phyloP scores from a whole-genome alignment of 2,888 invertebrate genomes.

The Zelleria hepariella region DNA sequence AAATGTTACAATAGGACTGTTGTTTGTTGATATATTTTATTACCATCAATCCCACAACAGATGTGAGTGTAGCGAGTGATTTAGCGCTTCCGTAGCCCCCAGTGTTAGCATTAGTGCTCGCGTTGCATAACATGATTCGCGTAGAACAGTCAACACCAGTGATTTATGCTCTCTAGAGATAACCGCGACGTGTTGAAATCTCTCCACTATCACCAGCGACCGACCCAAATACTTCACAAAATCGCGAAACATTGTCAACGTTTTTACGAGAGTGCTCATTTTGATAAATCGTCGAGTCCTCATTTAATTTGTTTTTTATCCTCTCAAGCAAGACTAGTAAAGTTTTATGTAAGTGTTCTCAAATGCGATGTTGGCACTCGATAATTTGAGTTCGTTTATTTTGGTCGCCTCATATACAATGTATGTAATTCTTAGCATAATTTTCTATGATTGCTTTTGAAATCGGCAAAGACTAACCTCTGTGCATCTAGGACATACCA shows the following conservation, averaged over 20 bases:
- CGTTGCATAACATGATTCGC: slow-evolving; percentile 26
- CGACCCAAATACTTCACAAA: slow-evolving; percentile 22
- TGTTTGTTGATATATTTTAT: background rate
- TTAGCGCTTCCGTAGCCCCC: slow-evolving; percentile 25
- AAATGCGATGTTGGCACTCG: slow-evolving; percentile 41
- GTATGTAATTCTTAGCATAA: background rate
- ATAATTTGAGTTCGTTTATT: slow-evolving; percentile 29
- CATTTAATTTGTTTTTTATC: slow-evolving; percentile 31
- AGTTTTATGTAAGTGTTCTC: slow-evolving; percentile 43
- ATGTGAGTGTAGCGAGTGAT: slow-evolving; percentile 17
- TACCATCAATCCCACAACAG: background rate
- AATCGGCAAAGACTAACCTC: background rate
- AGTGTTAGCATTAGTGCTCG: slow-evolving; percentile 21
- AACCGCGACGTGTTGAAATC: slow-evolving; percentile 22
- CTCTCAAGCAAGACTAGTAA: slow-evolving; percentile 25
- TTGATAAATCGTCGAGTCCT: slow-evolving; percentile 28
- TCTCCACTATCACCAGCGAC: slow-evolving; percentile 12
- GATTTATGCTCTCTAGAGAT: slow-evolving; percentile 31
- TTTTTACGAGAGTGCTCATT: slow-evolving; percentile 24
- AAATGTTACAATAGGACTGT: background rate
- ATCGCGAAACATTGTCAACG: slow-evolving; percentile 22
- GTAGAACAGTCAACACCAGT: slow-evolving; percentile 16
- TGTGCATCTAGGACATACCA: background rate
- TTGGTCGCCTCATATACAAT: slow-evolving; percentile 15
- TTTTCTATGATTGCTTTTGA: background rate